These are phyloP conservation scores for Neoscelio sp. DNA, from an alignment of 2,888 invertebrate genomes.

Conservation along the genomic window DNA sequence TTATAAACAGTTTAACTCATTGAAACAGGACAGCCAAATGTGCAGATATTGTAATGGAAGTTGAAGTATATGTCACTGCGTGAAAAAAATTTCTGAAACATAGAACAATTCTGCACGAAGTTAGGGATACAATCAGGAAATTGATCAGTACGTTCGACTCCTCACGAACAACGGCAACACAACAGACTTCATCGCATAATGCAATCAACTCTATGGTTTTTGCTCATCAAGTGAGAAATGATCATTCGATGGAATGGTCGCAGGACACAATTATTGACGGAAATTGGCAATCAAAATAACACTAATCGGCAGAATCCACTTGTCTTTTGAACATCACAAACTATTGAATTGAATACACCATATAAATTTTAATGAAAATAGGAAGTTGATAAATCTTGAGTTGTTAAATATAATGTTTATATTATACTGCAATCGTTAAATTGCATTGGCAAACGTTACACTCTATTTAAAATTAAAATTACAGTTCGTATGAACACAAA, in stretches of 20 bases:
- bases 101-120: constrained; percentile 30
- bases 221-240: constrained; percentile 43
- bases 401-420: too few relatives aligned
- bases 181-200: constrained; percentile 33
- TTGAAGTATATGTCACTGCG: too few relatives aligned
- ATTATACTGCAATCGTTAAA: too few relatives aligned
- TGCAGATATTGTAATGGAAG: too few relatives aligned
- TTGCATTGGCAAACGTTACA: too few relatives aligned
- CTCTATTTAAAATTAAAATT: too few relatives aligned
- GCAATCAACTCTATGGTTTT: constrained; percentile 45
- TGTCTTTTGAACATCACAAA: background rate
- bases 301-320: constrained; percentile 14
- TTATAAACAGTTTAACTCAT: too few relatives aligned
- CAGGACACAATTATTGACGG: constrained; percentile 24
- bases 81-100: background rate
- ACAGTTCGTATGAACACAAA: too few relatives aligned
- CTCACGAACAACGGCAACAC: constrained; percentile 20
- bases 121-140: constrained; percentile 37
- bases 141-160: constrained; percentile 23
- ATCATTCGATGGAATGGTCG: constrained; percentile 28
- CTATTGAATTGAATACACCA: background rate
- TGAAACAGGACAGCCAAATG: too few relatives aligned
- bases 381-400: too few relatives aligned
- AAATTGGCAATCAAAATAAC: constrained; percentile 40
- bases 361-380: too few relatives aligned